Evolutionary conservation across 64 coral and sea anemone genomes (phyloP).

Genomic region (Cladopsammia gracilis): DNA sequence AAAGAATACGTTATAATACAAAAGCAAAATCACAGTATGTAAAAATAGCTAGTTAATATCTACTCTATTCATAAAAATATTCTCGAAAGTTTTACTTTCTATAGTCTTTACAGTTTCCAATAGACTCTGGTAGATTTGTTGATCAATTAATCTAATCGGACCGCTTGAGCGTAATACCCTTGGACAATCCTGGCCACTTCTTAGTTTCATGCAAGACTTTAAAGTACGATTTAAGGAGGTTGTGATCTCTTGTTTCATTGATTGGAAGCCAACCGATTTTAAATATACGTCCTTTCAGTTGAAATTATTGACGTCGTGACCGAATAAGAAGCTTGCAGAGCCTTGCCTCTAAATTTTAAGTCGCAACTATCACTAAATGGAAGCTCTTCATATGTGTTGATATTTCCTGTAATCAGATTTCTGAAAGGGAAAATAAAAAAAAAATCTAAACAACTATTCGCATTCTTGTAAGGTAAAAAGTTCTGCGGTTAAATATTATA

Average conservation of each 20-base stretch:
- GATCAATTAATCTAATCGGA: neutral
- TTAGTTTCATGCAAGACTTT: neutral
- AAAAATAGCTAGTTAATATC: neutral
- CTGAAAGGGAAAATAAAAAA: too few relatives aligned
- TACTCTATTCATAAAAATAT: neutral
- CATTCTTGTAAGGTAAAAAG: neutral
- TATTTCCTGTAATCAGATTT: too few relatives aligned
- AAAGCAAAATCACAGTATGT: neutral
- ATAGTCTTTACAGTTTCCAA: neutral
- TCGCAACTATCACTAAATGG: too few relatives aligned
- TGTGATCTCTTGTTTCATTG: neutral
- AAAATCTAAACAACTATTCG: too few relatives aligned
- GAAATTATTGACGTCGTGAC: neutral
- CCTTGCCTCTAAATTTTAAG: too few relatives aligned
- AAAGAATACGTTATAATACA: too few relatives aligned
- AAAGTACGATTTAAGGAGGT: neutral
- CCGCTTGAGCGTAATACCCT: neutral
- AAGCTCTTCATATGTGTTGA: too few relatives aligned
- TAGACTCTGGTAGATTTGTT: neutral
- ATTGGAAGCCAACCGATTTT: neutral
- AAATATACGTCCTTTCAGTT: neutral
- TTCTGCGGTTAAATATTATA: neutral
- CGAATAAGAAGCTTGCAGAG: constrained; percentile 33
- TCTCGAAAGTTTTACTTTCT: neutral
- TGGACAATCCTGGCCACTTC: neutral